phyloP scores from a whole-genome alignment of 2,888 invertebrate species.

The Mesopsocus fuscifrons region DNA sequence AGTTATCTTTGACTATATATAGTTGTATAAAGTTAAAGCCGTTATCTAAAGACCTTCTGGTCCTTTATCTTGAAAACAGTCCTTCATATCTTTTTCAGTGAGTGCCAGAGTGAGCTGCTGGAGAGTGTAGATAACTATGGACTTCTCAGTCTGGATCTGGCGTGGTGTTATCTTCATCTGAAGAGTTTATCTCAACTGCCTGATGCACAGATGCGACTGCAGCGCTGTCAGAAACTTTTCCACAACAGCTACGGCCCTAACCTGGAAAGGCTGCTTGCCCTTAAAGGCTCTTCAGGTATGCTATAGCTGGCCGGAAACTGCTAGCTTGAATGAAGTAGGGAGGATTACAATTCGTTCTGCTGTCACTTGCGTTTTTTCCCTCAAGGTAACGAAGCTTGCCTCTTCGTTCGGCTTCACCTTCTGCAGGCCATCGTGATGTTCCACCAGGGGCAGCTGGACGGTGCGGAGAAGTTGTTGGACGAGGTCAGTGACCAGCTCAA shows the following conservation, averaged over 20 bases:
- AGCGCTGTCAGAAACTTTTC: conserved; percentile 44
- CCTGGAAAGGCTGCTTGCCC: conserved; percentile 35
- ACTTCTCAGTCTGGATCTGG: conserved; percentile 62
- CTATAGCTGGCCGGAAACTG: no score
- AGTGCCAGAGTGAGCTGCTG: conserved; percentile 43
- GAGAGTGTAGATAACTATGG: conserved; percentile 66
- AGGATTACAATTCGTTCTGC: conserved; percentile 3
- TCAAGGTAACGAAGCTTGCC: conserved; percentile 45
- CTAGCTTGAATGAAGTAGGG: conserved; percentile 9
- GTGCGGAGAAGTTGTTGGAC: conserved; percentile 38
- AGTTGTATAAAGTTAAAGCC: no score
- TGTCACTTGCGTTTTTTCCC: conserved; percentile 8
- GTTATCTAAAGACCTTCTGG: no score
- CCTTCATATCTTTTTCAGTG: conserved; percentile 26
- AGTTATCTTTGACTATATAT: no score
- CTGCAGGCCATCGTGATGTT: conserved; percentile 62
- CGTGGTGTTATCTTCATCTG: conserved; percentile 75
- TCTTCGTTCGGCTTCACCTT: conserved; percentile 58
- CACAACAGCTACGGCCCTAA: conserved; percentile 43
- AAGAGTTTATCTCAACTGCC: conserved; percentile 48
- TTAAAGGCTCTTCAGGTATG: conserved; percentile 37
- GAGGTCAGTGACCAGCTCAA: conserved; percentile 44
- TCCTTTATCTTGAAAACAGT: no score
- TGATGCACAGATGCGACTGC: conserved; percentile 49
- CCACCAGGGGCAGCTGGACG: conserved; percentile 48